phyloP scores from a whole-genome alignment of 2,113 vertebrate genomes.

The Dasyornis broadbenti region DNA sequence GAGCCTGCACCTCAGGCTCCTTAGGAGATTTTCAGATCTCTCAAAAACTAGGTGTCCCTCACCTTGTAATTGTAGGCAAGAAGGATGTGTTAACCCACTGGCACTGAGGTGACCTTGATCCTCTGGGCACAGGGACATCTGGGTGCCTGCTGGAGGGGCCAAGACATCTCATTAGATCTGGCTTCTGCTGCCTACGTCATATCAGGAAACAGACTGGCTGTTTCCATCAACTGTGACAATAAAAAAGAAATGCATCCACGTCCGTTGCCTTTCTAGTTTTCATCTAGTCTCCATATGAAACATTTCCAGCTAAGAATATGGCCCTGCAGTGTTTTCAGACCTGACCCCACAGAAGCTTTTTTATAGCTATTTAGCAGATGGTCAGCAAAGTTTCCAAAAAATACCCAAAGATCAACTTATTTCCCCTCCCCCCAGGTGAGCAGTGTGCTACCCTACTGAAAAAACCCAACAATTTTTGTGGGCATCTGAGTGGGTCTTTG shows the following conservation, averaged over 20 bases:
- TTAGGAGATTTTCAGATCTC: not conserved
- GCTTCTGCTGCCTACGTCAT: not conserved
- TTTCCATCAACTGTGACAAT: not conserved
- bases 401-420: not conserved
- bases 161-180: not conserved
- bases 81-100: rapidly evolving
- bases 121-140: not conserved
- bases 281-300: not conserved
- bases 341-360: not conserved
- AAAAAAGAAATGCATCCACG: not conserved
- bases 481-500: not conserved
- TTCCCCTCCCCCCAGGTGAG: rapidly evolving
- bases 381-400: not conserved
- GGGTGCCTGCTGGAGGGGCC: not conserved
- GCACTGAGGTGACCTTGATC: not conserved
- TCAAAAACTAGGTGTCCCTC: not conserved
- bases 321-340: not conserved
- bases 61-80: not conserved
- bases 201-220: not conserved
- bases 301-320: not conserved
- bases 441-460: not conserved
- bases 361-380: not conserved
- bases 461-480: not conserved
- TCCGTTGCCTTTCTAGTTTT: not conserved
- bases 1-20: not conserved